phyloP scores from a whole-genome alignment of 2,888 invertebrate genomes.

The Chrysolina americana region DNA sequence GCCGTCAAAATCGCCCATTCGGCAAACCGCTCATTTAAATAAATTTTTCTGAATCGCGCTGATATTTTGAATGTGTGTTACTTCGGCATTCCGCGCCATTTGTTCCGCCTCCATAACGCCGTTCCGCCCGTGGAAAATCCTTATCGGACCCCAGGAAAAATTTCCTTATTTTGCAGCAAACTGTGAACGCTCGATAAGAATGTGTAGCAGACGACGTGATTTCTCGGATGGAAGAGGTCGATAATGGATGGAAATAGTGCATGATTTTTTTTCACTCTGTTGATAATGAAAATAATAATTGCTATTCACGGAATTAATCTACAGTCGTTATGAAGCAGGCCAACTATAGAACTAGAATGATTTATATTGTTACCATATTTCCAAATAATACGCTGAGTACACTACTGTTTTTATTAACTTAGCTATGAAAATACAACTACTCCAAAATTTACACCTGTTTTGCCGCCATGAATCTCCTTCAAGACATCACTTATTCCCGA shows the following conservation, averaged over 20 bases:
- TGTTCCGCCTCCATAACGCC: background rate
- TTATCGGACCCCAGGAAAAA: slow-evolving; percentile 1
- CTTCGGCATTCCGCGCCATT: slow-evolving; percentile 10
- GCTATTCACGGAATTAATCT: no score
- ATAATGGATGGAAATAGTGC: background rate
- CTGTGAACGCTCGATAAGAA: slow-evolving; percentile 7
- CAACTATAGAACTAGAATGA: no score
- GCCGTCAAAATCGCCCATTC: slow-evolving; percentile 13
- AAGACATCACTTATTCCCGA: no score
- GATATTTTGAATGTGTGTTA: slow-evolving; percentile 23
- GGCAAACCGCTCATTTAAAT: slow-evolving; percentile 21
- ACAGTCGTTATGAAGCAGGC: no score
- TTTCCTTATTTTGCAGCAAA: slow-evolving; percentile 22
- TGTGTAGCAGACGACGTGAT: background rate
- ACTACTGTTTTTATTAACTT: no score
- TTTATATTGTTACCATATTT: no score
- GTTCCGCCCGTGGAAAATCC: slow-evolving; percentile 4
- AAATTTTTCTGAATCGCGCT: slow-evolving; percentile 20
- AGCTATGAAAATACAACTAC: no score
- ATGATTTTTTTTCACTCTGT: background rate
- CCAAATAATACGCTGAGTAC: no score
- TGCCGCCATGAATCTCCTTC: no score
- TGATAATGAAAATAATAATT: background rate
- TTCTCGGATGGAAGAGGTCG: background rate
- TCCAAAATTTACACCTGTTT: no score